A percentile compares a stretch with the other conserved stretches of the same genome.
phyloP scores from a whole-genome alignment of 2,113 vertebrate species.

The Bubalus kerabau region DNA sequence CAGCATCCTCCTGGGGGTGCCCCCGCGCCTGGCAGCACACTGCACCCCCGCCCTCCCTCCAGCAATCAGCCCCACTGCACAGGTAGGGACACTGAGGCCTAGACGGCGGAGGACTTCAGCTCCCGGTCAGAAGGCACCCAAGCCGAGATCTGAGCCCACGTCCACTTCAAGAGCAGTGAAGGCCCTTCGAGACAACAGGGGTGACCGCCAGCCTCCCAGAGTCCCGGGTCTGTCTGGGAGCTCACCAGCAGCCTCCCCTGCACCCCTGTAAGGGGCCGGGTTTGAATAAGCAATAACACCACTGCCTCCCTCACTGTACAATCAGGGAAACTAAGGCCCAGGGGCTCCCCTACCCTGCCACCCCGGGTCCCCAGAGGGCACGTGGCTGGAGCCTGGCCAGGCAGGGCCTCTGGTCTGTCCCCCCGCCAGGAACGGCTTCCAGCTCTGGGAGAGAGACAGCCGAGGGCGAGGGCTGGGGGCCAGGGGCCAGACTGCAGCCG shows the following conservation, averaged over 20 bases:
- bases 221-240: accelerated
- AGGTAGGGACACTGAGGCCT: neutral
- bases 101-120: neutral
- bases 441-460: neutral
- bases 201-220: accelerated
- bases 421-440: neutral
- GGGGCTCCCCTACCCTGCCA: neutral
- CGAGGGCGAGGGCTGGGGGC: neutral
- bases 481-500: neutral
- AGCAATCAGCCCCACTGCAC: neutral
- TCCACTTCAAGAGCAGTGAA: accelerated
- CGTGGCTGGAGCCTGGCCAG: accelerated
- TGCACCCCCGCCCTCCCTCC: neutral
- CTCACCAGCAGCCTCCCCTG: neutral
- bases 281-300: accelerated
- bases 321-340: neutral
- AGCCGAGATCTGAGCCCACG: accelerated
- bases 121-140: accelerated
- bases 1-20: accelerated
- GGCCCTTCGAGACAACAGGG: neutral
- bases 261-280: accelerated
- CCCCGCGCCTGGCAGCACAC: accelerated
- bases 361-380: neutral
- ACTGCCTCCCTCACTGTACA: neutral
- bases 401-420: neutral